These are phyloP conservation scores for Herpetotheres cachinnans DNA, from an alignment of 2,113 vertebrate species.

Conservation along the genomic window DNA sequence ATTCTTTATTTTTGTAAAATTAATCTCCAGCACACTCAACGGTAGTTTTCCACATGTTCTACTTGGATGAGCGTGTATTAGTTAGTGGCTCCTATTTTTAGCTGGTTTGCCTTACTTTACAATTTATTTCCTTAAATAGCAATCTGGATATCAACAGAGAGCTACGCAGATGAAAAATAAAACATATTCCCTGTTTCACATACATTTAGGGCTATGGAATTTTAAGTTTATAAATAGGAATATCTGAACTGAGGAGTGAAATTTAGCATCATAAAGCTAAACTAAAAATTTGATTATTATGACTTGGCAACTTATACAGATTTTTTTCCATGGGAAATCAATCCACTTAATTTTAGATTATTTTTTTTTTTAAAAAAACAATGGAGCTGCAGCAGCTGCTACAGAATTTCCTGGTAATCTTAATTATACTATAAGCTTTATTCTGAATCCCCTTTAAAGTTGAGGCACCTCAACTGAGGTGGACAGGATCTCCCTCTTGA, in stretches of 20 bases:
- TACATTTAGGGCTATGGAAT: not conserved
- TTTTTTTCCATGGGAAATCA: not conserved
- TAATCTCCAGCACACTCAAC: not conserved
- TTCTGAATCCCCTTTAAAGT: not conserved
- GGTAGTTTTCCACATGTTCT: constrained; percentile 58
- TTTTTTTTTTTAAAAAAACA: not conserved
- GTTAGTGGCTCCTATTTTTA: constrained; percentile 64
- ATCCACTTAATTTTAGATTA: not conserved
- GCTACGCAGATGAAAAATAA: constrained; percentile 30
- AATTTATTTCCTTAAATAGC: constrained; percentile 69
- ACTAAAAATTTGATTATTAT: not conserved
- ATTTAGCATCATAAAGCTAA: not conserved
- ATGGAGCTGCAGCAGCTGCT: not conserved
- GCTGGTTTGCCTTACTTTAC: constrained; percentile 66
- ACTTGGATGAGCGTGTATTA: constrained; percentile 43
- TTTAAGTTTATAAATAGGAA: constrained; percentile 13
- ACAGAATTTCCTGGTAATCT: not conserved
- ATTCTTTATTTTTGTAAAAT: not conserved
- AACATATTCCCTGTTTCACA: constrained; percentile 4
- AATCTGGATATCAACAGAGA: constrained; percentile 43
- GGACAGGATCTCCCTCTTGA: constrained; percentile 62
- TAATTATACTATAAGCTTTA: not conserved
- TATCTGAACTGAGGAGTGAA: not conserved
- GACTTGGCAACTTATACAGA: not conserved
- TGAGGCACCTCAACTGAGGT: not conserved